Evolutionary conservation across 2,888 invertebrate genomes (phyloP), one percentile per base, ranked within the genome.

Genomic region (Chymomyza amoena): DNA sequence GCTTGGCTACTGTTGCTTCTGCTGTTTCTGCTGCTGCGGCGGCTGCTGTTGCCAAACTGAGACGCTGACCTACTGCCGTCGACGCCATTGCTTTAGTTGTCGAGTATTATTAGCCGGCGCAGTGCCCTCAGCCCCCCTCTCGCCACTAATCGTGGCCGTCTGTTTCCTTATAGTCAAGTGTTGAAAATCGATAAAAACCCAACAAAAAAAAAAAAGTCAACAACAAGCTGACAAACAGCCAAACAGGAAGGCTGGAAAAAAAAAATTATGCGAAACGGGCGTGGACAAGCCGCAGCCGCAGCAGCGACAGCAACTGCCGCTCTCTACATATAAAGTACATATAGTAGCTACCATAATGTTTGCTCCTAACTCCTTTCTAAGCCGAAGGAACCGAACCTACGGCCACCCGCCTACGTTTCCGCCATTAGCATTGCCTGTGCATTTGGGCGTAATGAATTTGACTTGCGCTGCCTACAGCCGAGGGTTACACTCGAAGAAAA

Each of bases 1-100:
- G 77, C 67, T 68, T 83, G 78, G 84, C 84, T 78, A 80, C 88
- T 83, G 83, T 83, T 83, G 83, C 88, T 83, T 83, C 88, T 32
- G 32, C 82, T 88, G 88, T 83, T 80, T 71, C 82, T 76, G 64
- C 74, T 71, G 83, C 32, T 32, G 32, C 67, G 6, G 7, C 32
- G 32, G 32, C 32, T 7, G 32, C 75, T 57, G 18, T 20, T 57
- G 57, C 57, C 57, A n/a, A 54, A 54, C 15, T 57, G 76, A 72
- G 78, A 69, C 86, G 81, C 81, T 83, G 83, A 88, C 83, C 83
- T 83, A 83, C 86, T 83, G 72, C 57, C 57, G 57, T 54, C 54
- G 54, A 18, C 54, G 20, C 16, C 54, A 54, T 54, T 20, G 20
- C 20, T n/a, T 16, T 54, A 16, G 16, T 7, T 54, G 54, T 54